Evolutionary conservation across 2,888 invertebrate species (phyloP).

Genomic region (Catocala sponsa): DNA sequence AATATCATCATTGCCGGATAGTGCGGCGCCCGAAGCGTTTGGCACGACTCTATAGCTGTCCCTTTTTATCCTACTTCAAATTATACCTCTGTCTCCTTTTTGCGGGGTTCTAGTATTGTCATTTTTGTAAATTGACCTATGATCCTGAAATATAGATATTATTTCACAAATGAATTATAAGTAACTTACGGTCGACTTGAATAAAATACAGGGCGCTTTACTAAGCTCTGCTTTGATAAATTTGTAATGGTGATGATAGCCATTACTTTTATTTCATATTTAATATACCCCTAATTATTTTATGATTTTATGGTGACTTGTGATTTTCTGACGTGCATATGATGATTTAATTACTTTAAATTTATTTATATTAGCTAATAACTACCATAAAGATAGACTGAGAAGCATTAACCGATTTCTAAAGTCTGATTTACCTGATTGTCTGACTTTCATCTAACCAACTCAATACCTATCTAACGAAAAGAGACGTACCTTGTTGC

Average conservation of each 20-base stretch:
- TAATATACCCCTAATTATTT: background rate
- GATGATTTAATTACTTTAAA: too few relatives aligned
- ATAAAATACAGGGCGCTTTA: constrained; percentile 51
- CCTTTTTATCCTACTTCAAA: constrained; percentile 42
- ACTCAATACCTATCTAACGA: background rate
- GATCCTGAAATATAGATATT: constrained; percentile 77
- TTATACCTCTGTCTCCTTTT: constrained; percentile 55
- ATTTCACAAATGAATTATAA: constrained; percentile 74
- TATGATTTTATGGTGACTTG: background rate
- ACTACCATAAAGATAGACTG: too few relatives aligned
- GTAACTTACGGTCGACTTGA: constrained; percentile 55
- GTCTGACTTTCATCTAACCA: background rate
- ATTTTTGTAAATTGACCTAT: constrained; percentile 83
- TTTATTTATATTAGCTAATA: too few relatives aligned
- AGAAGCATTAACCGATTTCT: too few relatives aligned
- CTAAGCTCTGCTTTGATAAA: constrained; percentile 23
- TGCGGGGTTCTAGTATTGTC: constrained; percentile 72
- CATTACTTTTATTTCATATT: background rate
- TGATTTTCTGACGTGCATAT: too few relatives aligned
- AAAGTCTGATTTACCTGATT: too few relatives aligned
- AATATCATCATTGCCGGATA: constrained; percentile 76
- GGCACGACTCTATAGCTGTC: constrained; percentile 59
- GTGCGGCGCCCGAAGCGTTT: constrained; percentile 71
- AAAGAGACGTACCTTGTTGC: constrained; percentile 1
- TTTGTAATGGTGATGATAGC: constrained; percentile 25